A percentile compares a stretch with the other conserved stretches of the same genome.
phyloP scores from a whole-genome alignment of 2,797 vertebrate species.

The Eulemur rubriventer region DNA sequence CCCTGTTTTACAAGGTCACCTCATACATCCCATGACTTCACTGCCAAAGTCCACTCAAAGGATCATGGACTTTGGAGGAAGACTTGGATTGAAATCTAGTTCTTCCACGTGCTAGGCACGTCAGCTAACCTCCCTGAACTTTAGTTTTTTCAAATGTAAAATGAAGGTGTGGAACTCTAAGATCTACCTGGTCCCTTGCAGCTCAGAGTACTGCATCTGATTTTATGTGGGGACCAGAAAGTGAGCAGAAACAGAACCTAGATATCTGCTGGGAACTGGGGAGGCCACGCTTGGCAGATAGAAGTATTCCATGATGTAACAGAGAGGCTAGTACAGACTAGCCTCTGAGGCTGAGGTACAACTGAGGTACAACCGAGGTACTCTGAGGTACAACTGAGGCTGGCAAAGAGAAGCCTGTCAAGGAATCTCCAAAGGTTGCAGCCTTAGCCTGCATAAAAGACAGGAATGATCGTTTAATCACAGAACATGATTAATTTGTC shows the following conservation, averaged over 20 bases:
- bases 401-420: background rate
- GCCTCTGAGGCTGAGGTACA: too few relatives aligned
- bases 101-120: background rate
- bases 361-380: too few relatives aligned
- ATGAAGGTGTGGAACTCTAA: background rate
- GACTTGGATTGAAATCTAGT: background rate
- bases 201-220: background rate
- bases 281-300: background rate
- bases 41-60: background rate
- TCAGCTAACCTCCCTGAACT: background rate
- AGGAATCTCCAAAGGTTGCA: background rate
- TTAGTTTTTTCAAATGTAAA: conserved; percentile 5
- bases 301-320: background rate
- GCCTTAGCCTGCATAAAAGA: background rate
- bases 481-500: background rate
- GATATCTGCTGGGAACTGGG: background rate
- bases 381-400: background rate
- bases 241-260: background rate
- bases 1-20: background rate
- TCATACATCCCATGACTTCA: background rate
- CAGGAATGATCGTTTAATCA: background rate
- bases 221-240: background rate
- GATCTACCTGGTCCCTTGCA: background rate
- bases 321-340: background rate
- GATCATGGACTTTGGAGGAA: background rate